Evolutionary conservation across 1,140 invertebrate species (phyloP), one percentile per base, ranked within the genome.

Genomic region (Brachionus angularis): DNA sequence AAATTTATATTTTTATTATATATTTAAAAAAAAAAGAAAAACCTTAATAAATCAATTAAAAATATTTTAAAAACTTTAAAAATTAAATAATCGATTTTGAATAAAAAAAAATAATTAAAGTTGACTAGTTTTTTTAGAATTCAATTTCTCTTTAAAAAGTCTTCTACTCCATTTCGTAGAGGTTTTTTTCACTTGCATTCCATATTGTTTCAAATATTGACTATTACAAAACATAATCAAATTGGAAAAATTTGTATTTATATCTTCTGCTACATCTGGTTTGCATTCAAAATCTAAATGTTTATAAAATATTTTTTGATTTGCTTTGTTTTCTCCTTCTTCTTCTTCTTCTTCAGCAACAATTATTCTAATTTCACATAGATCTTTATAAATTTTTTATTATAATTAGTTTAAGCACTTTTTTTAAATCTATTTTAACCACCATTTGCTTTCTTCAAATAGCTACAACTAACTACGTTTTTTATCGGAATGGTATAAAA

Each of bases 401-500:
- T n/a, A n/a, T n/a, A n/a, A n/a, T n/a, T n/a, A n/a, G n/a, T n/a
- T n/a, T n/a, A n/a, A n/a, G n/a, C n/a, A n/a, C 39, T 42, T 42
- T 42, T 16, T 16, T 42, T 16, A 16, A 42, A 16, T 42, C 39
- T 10, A 42, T 42, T 42, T 42, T 42, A 42, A 16, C 39, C 10
- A 16, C 39, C 16, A 10, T 42, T 42, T 42, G 39, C 39, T 42
- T n/a, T 67, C 12, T 8, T 29, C 23, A 29, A 7, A 27, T 12
- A 10, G 10, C 10, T 23, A 31, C 62, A 67, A 1, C 12, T 33
- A 27, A 67, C 42, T 0, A 67, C 39, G 47, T 47, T 47, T 23
- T 67, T 46, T 8, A 67, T 67, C 16, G 62, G 62, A 7, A 67
- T 47, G 18, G 62, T 33, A n/a, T 67, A 67, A 27, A 67, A 67